Conservation (phyloP, 2,113 vertebrate species). For the Spea multiplicata region DNA sequence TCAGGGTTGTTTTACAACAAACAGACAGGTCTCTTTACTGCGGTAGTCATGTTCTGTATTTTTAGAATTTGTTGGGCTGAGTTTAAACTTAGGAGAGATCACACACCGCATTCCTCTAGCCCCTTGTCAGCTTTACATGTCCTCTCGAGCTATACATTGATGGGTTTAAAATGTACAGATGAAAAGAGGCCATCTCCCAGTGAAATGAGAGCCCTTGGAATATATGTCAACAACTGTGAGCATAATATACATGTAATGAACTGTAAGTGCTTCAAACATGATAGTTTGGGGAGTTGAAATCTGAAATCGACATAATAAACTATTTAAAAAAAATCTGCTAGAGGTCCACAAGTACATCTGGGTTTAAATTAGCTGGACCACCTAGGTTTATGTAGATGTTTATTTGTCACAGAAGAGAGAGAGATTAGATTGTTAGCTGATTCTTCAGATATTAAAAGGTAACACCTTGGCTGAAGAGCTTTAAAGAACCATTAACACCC, state of each 20-base stretch:
- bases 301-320: no score
- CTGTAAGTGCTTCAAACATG: constrained; percentile 19
- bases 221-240: constrained; percentile 38
- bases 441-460: no score
- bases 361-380: no score
- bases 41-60: constrained; percentile 29
- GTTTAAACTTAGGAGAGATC: constrained; percentile 41
- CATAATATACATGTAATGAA: constrained; percentile 43
- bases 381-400: no score
- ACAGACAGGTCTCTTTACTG: constrained; percentile 16
- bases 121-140: constrained; percentile 23
- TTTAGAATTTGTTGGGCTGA: constrained; percentile 37
- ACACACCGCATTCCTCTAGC: constrained; percentile 29
- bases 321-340: no score
- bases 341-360: no score
- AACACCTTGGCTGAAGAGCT: no score
- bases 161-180: constrained; percentile 36
- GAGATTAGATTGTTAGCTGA: no score
- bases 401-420: no score
- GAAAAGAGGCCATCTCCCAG: constrained; percentile 25
- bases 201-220: constrained; percentile 39
- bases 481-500: no score
- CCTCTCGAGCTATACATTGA: constrained; percentile 22
- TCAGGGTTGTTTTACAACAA: constrained; percentile 3
- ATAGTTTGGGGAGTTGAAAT: background rate